These are phyloP conservation scores for Lasioglossum figueresi DNA, from an alignment of 2,888 invertebrate genomes.

Conservation along the genomic window DNA sequence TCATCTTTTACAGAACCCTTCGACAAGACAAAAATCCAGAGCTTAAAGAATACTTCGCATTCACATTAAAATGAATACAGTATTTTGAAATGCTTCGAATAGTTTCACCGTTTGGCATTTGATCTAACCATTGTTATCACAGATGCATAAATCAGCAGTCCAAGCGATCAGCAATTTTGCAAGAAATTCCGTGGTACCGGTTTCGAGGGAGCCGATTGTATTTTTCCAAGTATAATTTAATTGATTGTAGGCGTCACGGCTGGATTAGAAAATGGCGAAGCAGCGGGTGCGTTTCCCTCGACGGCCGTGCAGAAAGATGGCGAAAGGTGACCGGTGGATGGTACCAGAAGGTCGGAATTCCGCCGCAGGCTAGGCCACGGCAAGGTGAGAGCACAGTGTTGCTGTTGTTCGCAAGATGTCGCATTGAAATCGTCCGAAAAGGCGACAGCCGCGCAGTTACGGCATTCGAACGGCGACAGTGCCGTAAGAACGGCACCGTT, in stretches of 20 bases:
- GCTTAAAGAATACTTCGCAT: no score
- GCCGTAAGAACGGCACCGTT: slow-evolving; percentile 55
- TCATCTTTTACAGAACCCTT: no score
- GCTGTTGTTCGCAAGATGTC: slow-evolving; percentile 75
- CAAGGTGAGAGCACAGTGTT: slow-evolving; percentile 80
- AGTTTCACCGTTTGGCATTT: not conserved
- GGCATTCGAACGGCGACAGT: slow-evolving; percentile 61
- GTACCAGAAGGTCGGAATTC: slow-evolving; percentile 73
- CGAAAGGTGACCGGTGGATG: slow-evolving; percentile 70
- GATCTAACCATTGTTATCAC: not conserved
- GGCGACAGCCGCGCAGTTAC: slow-evolving; percentile 50
- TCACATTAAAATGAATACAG: not conserved
- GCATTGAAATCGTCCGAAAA: slow-evolving; percentile 49
- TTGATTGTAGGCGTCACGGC: not conserved
- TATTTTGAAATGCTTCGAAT: not conserved
- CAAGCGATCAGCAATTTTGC: not conserved
- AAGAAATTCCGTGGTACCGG: not conserved
- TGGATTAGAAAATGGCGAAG: not conserved
- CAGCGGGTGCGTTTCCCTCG: not conserved
- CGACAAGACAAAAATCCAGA: no score
- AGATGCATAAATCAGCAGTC: not conserved
- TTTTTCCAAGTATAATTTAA: not conserved
- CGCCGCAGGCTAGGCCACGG: slow-evolving; percentile 82
- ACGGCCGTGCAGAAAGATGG: slow-evolving; percentile 23
- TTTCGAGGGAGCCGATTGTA: not conserved